Base-by-base conservation (phyloP, 2,113 vertebrate genomes). In the Phrynosoma platyrhinos region DNA sequence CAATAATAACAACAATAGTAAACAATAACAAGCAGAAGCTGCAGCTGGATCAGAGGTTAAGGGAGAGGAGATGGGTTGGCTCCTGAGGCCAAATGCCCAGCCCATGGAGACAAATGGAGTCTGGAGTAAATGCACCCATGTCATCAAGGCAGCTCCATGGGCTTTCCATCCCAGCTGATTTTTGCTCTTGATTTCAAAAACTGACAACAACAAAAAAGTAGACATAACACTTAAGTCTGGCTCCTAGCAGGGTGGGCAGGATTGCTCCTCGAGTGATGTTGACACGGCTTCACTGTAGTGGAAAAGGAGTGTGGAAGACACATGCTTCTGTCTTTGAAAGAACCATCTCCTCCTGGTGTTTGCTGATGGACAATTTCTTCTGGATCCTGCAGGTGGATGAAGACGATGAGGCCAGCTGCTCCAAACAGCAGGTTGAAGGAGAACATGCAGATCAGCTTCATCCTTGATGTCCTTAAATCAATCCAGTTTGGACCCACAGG, bases 361-460 rank as follows among this genome's bases (percentile, higher is more conserved):
- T 98, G 98, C 62, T 95, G 98, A 69, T 96, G 97, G 74, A 96
- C 94, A 91, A 98, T 97, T 91, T 98, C 98, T 5, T 96, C 97
- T 89, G 98, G 97, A 95, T 98, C 98, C 93, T 98, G 97, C 85
- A 98, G 97, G 94, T 99, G 97, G 91, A 99, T 97, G 95, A 99
- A 99, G 92, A 99, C 97, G 42, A 99, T 94, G 53, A 99, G 97
- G 80, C 98, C 98, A 36, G 97, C 98, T 0, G 97, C 97, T 80
- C 97, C 97, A 1, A 99, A 98, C 92, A 99, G 97, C 96, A 99
- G 96, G 94, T 99, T 94, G 93, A 98, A 99, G 94, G 98, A 98
- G 95, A 98, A 98, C 94, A 97, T 98, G 92, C 97, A 98, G 55
- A 97, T 96, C 91, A 99, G 96, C 95, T 97, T 98, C 98, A 98